These are phyloP conservation scores for Spondyliosoma cantharus DNA, from an alignment of 2,797 vertebrate genomes.

Conservation along the genomic window DNA sequence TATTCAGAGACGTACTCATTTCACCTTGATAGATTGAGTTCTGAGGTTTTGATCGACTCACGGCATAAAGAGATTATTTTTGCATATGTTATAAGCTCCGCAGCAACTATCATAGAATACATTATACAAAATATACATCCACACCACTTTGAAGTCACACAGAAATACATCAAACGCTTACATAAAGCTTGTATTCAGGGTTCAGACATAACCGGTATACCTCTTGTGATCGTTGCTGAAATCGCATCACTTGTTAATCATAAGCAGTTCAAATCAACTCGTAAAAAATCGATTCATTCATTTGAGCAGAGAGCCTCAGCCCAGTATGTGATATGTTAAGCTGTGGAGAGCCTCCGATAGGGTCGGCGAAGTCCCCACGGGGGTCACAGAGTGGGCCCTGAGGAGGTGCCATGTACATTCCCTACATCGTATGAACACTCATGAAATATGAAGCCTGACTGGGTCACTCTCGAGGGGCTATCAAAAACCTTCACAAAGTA, in stretches of 20 bases:
- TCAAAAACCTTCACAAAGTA: constrained; percentile 29
- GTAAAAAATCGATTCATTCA: constrained; percentile 2
- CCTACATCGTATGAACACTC: constrained; percentile 33
- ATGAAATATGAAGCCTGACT: constrained; percentile 30
- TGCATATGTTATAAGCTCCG: constrained; percentile 29
- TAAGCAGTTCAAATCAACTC: constrained; percentile 36
- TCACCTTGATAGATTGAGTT: constrained; percentile 17
- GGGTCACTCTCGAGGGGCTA: constrained; percentile 7
- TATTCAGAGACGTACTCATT: constrained; percentile 39
- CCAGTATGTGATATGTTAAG: constrained; percentile 27
- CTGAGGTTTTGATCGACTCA: constrained; percentile 45
- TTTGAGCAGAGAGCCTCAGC: constrained; percentile 24
- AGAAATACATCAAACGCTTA: constrained; percentile 35
- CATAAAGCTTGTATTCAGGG: constrained; percentile 69
- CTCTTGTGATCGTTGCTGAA: constrained; percentile 72
- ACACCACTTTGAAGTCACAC: constrained; percentile 55
- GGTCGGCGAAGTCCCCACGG: constrained; percentile 44
- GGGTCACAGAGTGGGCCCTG: constrained; percentile 30
- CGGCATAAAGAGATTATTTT: constrained; percentile 45
- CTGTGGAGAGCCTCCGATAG: constrained; percentile 29
- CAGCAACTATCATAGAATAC: constrained; percentile 18
- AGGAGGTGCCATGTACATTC: constrained; percentile 57
- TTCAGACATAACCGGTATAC: constrained; percentile 76
- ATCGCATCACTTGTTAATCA: constrained; percentile 56
- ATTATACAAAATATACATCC: constrained; percentile 13